Evolutionary conservation across 2,113 vertebrate species (phyloP).

Genomic region (Stigmatopora nigra): DNA sequence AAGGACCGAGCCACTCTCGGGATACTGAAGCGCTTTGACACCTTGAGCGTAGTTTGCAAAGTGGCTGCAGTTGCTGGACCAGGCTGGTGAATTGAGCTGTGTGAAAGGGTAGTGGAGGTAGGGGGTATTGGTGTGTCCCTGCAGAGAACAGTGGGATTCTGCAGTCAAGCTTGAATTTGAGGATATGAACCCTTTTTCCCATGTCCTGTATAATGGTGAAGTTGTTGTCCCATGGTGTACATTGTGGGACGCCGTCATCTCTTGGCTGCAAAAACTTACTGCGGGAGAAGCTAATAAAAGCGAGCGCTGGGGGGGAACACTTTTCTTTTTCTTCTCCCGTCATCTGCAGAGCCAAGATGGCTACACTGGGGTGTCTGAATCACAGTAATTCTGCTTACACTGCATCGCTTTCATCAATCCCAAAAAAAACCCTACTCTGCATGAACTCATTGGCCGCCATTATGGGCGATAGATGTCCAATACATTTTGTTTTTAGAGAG

Average conservation of each 20-base stretch:
- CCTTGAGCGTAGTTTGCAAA: conserved; percentile 29
- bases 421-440: not conserved
- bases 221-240: conserved; percentile 19
- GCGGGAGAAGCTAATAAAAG: conserved; percentile 58
- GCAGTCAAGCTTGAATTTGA: conserved; percentile 23
- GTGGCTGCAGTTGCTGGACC: conserved; percentile 39
- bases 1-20: conserved; percentile 17
- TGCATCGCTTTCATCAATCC: not conserved
- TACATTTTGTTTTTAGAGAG: no score
- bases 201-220: conserved; percentile 30
- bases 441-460: not conserved
- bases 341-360: conserved; percentile 43
- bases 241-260: conserved; percentile 30
- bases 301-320: conserved; percentile 47
- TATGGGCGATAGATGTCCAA: no score
- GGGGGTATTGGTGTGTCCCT: conserved; percentile 2
- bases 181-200: conserved; percentile 30
- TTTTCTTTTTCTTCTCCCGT: conserved; percentile 48
- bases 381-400: not conserved
- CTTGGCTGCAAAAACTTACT: conserved; percentile 50
- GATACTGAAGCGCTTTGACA: conserved; percentile 32
- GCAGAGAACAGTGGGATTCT: conserved; percentile 31
- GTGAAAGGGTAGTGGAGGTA: conserved; percentile 11
- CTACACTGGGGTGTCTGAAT: conserved; percentile 11
- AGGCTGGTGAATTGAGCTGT: conserved; percentile 31